phyloP scores from a whole-genome alignment of 92 coral and sea anemone genomes.

The Hydrozoanthus gracilis region DNA sequence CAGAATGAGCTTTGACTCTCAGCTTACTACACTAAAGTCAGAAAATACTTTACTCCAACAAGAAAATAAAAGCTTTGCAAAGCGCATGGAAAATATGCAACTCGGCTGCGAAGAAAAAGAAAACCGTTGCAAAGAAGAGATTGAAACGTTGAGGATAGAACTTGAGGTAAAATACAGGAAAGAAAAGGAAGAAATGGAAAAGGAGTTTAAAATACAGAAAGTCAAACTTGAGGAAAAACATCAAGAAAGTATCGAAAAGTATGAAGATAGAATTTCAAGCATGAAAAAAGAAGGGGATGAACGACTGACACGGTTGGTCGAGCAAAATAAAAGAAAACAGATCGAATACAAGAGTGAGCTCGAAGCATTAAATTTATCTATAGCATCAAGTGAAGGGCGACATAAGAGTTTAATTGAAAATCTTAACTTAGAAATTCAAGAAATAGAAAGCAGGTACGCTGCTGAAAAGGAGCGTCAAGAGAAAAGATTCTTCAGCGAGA shows the following conservation, averaged over 20 bases:
- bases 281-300: slow-evolving; percentile 2
- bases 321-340: slow-evolving; percentile 6
- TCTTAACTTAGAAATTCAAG: not conserved
- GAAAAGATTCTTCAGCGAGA: not conserved
- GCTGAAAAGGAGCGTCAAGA: slow-evolving; percentile 25
- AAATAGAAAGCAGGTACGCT: not conserved
- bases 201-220: not conserved
- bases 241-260: not conserved
- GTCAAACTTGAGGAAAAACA: not conserved
- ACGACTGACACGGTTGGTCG: not conserved
- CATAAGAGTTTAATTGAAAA: not conserved
- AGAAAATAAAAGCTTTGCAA: not conserved
- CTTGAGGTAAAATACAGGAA: not conserved
- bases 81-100: not conserved
- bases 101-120: not conserved
- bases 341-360: not conserved
- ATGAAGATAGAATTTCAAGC: not conserved
- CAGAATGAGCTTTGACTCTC: not conserved
- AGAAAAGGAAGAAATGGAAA: not conserved
- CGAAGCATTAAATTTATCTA: not conserved
- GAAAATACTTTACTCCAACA: not conserved
- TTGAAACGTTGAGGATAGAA: not conserved
- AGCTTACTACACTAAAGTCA: not conserved
- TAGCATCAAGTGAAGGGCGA: slow-evolving; percentile 6
- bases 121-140: not conserved